Conservation (phyloP, 2,113 vertebrate genomes). For the Callocephalon fimbriatum region DNA sequence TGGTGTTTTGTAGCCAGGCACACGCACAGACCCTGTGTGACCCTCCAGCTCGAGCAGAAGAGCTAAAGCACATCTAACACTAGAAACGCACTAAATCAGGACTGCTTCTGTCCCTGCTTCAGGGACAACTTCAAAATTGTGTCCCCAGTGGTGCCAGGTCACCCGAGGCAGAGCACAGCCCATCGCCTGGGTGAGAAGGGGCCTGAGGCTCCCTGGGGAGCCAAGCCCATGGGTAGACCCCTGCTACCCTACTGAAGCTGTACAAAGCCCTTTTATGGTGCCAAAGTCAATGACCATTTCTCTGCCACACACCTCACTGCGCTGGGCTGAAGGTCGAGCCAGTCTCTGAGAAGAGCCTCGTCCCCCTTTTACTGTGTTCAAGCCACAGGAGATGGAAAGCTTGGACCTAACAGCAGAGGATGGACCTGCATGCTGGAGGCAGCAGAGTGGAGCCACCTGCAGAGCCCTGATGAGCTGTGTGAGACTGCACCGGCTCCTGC, state of each 20-base stretch:
- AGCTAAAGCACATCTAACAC: accelerated
- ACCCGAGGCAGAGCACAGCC: background rate
- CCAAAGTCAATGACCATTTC: background rate
- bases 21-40: background rate
- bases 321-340: accelerated
- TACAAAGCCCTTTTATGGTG: background rate
- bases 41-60: background rate
- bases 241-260: background rate
- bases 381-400: accelerated
- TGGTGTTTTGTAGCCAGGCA: background rate
- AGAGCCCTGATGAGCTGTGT: accelerated
- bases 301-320: accelerated
- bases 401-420: accelerated
- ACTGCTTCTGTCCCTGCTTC: too few relatives aligned
- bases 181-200: accelerated
- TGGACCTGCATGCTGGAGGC: accelerated
- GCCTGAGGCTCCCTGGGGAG: too few relatives aligned
- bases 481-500: accelerated
- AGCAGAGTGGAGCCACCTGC: accelerated
- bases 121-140: background rate
- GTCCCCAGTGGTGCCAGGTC: accelerated
- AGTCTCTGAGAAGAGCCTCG: background rate
- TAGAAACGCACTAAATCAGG: accelerated
- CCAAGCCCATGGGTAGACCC: background rate
- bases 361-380: background rate